A percentile compares a stretch with the other conserved stretches of the same genome.
phyloP scores from a whole-genome alignment of 2,888 invertebrate species.

The Polia nebulosa region DNA sequence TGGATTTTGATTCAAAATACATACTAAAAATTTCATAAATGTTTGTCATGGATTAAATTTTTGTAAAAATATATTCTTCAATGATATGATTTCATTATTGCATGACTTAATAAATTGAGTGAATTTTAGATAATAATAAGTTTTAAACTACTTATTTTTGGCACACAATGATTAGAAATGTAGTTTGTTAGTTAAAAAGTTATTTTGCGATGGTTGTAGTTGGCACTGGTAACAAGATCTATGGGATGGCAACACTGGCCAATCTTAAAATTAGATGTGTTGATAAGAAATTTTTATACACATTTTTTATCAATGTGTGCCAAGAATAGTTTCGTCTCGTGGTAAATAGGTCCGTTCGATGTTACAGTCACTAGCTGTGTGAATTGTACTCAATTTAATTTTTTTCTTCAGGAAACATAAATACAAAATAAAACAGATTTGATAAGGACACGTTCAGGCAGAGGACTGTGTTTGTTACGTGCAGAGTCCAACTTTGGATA shows the following conservation, averaged over 20 bases:
- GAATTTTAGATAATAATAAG: conserved; percentile 30
- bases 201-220: conserved; percentile 6
- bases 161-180: conserved; percentile 44
- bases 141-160: conserved; percentile 41
- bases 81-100: conserved; percentile 70
- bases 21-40: conserved; percentile 40
- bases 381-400: conserved; percentile 69
- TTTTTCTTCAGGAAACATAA: conserved; percentile 50
- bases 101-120: conserved; percentile 48
- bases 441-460: conserved; percentile 64
- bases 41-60: conserved; percentile 66
- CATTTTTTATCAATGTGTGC: conserved; percentile 47
- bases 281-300: conserved; percentile 26
- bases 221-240: conserved; percentile 47
- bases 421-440: conserved; percentile 48
- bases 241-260: conserved; percentile 31
- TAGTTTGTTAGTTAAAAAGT: conserved; percentile 21
- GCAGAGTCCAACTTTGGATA: conserved; percentile 33
- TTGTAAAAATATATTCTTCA: conserved; percentile 63
- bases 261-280: conserved; percentile 9
- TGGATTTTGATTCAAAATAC: conserved; percentile 55
- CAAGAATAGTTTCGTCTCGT: conserved; percentile 48
- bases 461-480: conserved; percentile 68
- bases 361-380: conserved; percentile 48
- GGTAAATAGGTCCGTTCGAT: conserved; percentile 21